Conservation (phyloP, 92 coral and sea anemone genomes). For the Pocillopora grandis region DNA sequence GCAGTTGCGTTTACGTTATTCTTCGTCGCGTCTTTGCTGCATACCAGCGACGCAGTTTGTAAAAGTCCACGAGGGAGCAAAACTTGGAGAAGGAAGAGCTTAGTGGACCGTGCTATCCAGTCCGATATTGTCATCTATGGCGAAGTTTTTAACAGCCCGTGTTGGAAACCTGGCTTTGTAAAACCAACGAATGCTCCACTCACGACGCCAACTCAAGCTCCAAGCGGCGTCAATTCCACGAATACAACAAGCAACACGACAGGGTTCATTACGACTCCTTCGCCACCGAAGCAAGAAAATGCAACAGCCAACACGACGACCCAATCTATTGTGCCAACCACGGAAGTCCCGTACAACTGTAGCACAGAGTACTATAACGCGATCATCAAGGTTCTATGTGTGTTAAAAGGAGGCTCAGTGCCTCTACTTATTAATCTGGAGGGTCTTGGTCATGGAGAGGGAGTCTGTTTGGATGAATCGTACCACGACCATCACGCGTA, state of each 20-base stretch:
- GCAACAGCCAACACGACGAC: neutral
- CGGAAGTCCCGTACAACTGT: conserved; percentile 33
- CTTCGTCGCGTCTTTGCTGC: conserved; percentile 23
- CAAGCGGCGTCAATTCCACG: conserved; percentile 42
- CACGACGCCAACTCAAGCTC: conserved; percentile 9
- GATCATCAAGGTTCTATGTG: conserved; percentile 64
- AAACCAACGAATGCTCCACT: conserved; percentile 9
- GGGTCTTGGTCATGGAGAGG: conserved; percentile 69
- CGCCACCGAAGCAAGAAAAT: no score
- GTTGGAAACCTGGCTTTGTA: conserved; percentile 63
- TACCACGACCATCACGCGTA: conserved; percentile 72
- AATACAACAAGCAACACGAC: conserved; percentile 22
- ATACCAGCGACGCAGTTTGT: conserved; percentile 55
- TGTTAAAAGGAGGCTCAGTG: conserved; percentile 77
- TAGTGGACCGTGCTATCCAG: conserved; percentile 51
- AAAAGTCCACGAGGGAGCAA: conserved; percentile 52
- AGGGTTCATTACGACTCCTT: neutral
- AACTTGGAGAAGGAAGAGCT: conserved; percentile 59
- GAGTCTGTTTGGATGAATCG: conserved; percentile 69
- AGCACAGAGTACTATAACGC: conserved; percentile 59
- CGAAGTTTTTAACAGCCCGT: conserved; percentile 70
- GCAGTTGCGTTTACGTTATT: neutral
- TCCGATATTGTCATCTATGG: conserved; percentile 81
- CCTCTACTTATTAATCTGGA: conserved; percentile 56
- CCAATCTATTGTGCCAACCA: neutral